phyloP scores from a whole-genome alignment of 2,888 invertebrate genomes.

The Drosophila anceps region DNA sequence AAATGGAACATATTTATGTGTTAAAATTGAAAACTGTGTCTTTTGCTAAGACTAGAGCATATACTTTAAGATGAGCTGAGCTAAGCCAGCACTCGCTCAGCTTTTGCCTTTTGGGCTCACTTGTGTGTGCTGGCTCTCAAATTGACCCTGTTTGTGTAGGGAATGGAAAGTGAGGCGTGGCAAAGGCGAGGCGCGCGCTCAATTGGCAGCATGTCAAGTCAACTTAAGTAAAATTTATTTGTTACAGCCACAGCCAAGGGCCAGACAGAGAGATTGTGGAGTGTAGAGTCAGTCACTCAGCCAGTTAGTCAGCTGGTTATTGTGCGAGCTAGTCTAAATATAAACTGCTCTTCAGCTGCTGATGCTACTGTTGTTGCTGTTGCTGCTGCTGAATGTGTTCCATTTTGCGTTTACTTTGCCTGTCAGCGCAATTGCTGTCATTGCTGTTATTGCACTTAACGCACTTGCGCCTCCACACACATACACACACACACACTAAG shows the following conservation, averaged over 20 bases:
- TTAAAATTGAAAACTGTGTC: neutral
- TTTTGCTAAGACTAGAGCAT: neutral
- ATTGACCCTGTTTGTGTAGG: constrained; percentile 70
- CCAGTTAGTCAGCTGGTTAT: constrained; percentile 39
- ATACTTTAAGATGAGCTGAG: neutral
- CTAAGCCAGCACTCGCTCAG: neutral
- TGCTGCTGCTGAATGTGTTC: constrained; percentile 39
- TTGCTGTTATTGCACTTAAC: constrained; percentile 79
- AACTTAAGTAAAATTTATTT: constrained; percentile 63
- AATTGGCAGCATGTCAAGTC: constrained; percentile 72
- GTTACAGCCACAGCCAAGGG: constrained; percentile 40
- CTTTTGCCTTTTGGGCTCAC: constrained; percentile 5
- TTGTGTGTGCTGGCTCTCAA: constrained; percentile 29
- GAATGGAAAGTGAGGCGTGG: constrained; percentile 27
- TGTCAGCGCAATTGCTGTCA: constrained; percentile 76
- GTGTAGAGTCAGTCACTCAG: constrained; percentile 6
- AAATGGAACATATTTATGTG: neutral
- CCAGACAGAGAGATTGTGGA: constrained; percentile 4
- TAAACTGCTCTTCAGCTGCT: constrained; percentile 65
- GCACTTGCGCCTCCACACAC: constrained; percentile 64
- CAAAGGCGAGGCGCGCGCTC: constrained; percentile 42
- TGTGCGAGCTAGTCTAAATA: constrained; percentile 65
- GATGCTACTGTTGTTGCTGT: neutral
- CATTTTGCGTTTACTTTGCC: constrained; percentile 56
- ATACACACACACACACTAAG: constrained; percentile 3